These are phyloP conservation scores for Myotis pilosus DNA, from an alignment of 2,797 vertebrate genomes.

Conservation along the genomic window DNA sequence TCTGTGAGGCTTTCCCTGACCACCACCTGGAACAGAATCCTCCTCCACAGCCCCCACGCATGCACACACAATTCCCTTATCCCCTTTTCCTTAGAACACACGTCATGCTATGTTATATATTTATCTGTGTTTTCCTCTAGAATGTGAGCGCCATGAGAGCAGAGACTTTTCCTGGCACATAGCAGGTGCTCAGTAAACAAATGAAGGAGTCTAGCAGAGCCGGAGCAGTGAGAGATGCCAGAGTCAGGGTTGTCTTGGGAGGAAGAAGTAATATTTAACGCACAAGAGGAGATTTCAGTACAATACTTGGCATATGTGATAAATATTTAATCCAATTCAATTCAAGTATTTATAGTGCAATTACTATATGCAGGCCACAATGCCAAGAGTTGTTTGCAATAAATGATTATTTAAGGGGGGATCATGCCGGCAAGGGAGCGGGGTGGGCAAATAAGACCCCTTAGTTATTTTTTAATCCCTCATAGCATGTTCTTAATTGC, in stretches of 20 bases:
- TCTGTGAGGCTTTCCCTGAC: neutral
- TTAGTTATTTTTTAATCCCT: neutral
- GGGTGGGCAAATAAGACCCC: neutral
- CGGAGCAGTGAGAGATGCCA: neutral
- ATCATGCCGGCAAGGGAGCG: neutral
- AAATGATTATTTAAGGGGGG: conserved; percentile 39
- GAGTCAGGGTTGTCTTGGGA: neutral
- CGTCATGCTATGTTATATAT: neutral
- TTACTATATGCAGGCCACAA: conserved; percentile 12
- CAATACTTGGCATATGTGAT: neutral
- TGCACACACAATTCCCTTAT: neutral
- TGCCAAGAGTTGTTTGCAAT: conserved; percentile 41
- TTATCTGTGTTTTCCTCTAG: neutral
- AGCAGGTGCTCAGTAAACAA: neutral
- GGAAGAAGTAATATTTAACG: neutral
- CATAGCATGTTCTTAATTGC: neutral
- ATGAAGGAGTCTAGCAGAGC: neutral
- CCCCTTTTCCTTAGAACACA: neutral
- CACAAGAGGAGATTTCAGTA: conserved; percentile 15
- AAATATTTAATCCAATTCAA: conserved; percentile 32
- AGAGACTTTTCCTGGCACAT: neutral
- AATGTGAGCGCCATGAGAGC: neutral
- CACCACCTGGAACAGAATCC: neutral
- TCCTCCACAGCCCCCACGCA: neutral
- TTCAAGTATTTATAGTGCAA: conserved; percentile 34